Percentiles rank a stretch among this genome's conserved stretches.
phyloP scores from a whole-genome alignment of 2,888 invertebrate species.

The Chloroclysta siterata region DNA sequence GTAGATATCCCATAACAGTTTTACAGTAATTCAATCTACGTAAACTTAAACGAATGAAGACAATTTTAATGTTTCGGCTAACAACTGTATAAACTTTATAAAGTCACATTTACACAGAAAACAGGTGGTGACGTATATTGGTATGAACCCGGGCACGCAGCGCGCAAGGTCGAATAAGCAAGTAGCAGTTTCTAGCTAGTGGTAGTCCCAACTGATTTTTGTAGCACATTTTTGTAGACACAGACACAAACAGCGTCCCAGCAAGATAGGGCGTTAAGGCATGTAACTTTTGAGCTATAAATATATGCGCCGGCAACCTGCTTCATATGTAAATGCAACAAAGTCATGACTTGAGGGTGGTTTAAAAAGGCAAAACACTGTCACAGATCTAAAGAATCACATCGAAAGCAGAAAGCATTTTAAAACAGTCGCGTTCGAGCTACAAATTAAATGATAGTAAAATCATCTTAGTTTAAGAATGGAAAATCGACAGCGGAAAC shows the following conservation, averaged over 20 bases:
- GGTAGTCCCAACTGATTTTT: neutral
- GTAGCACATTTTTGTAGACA: neutral
- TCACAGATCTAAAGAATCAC: constrained; percentile 34
- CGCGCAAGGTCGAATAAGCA: neutral
- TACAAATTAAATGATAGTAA: constrained; percentile 29
- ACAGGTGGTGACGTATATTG: neutral
- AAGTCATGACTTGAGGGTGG: neutral
- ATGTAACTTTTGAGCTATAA: neutral
- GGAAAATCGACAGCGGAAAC: constrained; percentile 52
- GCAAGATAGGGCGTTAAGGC: neutral
- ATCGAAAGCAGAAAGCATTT: constrained; percentile 51
- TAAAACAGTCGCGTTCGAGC: constrained; percentile 35
- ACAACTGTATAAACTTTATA: neutral
- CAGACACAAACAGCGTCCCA: neutral
- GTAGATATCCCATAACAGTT: neutral
- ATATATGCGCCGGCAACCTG: neutral
- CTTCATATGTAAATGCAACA: constrained; percentile 14
- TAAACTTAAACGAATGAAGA: constrained; percentile 24
- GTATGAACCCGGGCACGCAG: too few species aligned
- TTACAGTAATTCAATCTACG: constrained; percentile 23
- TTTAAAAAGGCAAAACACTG: constrained; percentile 24
- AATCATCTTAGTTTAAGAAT: constrained; percentile 36
- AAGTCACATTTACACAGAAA: constrained; percentile 15
- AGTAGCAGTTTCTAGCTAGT: neutral
- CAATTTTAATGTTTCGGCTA: constrained; percentile 22